A percentile compares a stretch with the other conserved stretches of the same genome.
Conservation (phyloP, 2,113 vertebrate species). For the Crypturellus undulatus region DNA sequence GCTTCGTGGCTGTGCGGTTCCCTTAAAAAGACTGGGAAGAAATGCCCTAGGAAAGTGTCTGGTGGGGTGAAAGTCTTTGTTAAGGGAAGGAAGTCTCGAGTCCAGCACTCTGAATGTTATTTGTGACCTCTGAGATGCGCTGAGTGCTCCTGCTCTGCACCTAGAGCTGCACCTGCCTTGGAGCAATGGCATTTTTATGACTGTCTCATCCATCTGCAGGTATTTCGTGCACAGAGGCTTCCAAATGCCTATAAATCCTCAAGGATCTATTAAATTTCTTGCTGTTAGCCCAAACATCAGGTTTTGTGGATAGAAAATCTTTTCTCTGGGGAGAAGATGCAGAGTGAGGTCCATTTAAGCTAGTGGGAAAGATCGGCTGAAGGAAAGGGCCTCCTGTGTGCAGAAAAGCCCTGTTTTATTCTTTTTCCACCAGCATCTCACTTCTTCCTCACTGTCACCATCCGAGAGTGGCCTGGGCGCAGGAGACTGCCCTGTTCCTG, state of each 20-base stretch:
- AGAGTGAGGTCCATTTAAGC: not conserved
- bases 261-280: not conserved
- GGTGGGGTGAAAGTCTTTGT: not conserved
- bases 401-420: not conserved
- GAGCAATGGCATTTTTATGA: accelerated
- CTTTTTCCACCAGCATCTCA: not conserved
- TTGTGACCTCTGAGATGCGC: not conserved
- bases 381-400: not conserved
- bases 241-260: not conserved
- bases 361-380: not conserved
- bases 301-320: not conserved
- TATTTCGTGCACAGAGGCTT: not conserved
- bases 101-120: too few species aligned
- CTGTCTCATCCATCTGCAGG: not conserved
- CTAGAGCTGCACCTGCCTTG: not conserved
- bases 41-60: not conserved
- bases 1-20: too few species aligned
- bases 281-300: not conserved
- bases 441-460: not conserved
- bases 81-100: not conserved
- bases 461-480: not conserved
- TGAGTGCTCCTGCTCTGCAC: not conserved
- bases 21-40: not conserved
- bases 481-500: not conserved
- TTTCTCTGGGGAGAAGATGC: not conserved